Evolutionary conservation across 1,140 invertebrate genomes (phyloP), one percentile per base, ranked within the genome.

Genomic region (Campoletis sonorensis): DNA sequence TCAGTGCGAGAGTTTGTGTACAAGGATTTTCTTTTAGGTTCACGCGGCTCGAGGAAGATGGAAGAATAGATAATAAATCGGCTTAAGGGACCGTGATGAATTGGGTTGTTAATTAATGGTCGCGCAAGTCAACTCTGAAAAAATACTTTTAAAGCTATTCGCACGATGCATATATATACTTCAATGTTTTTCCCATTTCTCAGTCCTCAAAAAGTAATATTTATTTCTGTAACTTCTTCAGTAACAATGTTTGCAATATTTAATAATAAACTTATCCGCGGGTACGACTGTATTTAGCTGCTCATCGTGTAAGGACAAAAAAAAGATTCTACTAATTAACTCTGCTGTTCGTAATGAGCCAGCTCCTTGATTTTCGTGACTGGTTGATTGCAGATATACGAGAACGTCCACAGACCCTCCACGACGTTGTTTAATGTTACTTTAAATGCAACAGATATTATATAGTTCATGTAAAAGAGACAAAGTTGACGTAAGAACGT

Each of bases 311-410:
- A 30, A 70, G 7, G 67, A 70, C 23, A 27, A 33, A 30, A 11
- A n/a, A 27, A 70, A 70, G 23, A 70, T 70, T 27, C 23, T 7
- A 70, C 33, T 70, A 70, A 70, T 70, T 70, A 27, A 70, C 21
- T 16, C 27, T 5, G 23, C 67, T 27, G 13, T 10, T 33, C 3
- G 18, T 70, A 70, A 70, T 11, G 67, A 70, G 1, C 15, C 18
- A 27, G 33, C 27, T 18, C 40, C 30, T 37, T 4, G 33, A 18
- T 71, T 71, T 37, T 71, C 33, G 33, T 33, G 18, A 71, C 18
- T 71, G 33, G 68, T 26, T 68, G 23, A 40, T 18, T 71, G 33
- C 33, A 33, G 8, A 18, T 40, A 27, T 40, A 10, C 16, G 54
- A 58, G 54, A 58, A 58, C n/a, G 54, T 45, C 40, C 40, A 45